Evolutionary conservation across 35 echinoderm and acorn worm genomes (phyloP).

Genomic region (Strongylocentrotus purpuratus): DNA sequence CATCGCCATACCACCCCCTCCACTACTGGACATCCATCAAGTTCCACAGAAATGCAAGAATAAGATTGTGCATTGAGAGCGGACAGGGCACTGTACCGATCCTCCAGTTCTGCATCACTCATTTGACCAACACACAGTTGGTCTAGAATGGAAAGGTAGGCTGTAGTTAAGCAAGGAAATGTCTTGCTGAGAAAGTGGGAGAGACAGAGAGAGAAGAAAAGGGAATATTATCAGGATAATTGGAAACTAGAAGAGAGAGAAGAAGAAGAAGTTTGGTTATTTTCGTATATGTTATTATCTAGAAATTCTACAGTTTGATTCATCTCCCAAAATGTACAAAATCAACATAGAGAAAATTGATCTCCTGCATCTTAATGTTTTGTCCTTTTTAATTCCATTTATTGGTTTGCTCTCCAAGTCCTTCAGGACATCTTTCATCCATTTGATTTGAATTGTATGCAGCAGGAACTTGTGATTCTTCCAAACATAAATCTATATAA

Average conservation of each 20-base stretch:
- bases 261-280: not conserved
- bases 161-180: conserved; percentile 4
- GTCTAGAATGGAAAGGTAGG: conserved; percentile 32
- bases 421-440: too few species aligned
- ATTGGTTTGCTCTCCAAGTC: too few species aligned
- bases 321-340: too few species aligned
- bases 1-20: not conserved
- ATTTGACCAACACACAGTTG: conserved; percentile 19
- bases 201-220: not conserved
- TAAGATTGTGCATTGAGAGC: not conserved
- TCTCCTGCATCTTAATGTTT: too few species aligned
- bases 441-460: too few species aligned
- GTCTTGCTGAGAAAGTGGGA: not conserved
- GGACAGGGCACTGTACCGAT: not conserved
- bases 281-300: not conserved
- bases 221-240: not conserved
- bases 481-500: too few species aligned
- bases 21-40: not conserved
- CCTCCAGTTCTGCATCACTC: not conserved
- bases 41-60: not conserved
- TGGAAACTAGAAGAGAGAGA: too few species aligned
- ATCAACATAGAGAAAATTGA: too few species aligned
- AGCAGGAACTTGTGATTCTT: too few species aligned
- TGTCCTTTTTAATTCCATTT: too few species aligned
- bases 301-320: too few species aligned